Evolutionary conservation across 2,888 invertebrate genomes (phyloP).

Genomic region (Drosophila falleni): DNA sequence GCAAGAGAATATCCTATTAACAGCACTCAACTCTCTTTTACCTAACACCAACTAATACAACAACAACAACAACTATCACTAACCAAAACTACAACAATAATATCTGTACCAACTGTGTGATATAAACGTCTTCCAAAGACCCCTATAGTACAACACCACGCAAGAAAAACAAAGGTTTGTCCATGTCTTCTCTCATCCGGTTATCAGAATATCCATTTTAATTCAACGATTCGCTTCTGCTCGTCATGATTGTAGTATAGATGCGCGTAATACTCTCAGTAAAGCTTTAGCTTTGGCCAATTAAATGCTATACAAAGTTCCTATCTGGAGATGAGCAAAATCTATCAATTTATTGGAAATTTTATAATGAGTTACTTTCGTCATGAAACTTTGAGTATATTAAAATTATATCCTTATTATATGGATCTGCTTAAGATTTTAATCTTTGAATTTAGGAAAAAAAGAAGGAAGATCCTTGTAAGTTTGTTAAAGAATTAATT

Average conservation of each 20-base stretch:
- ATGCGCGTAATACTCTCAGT: not conserved
- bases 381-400: not conserved
- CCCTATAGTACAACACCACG: slow-evolving; percentile 84
- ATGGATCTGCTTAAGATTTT: not conserved
- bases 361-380: not conserved
- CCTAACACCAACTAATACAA: slow-evolving; percentile 49
- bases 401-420: not conserved
- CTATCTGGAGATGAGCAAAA: slow-evolving; percentile 32
- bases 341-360: not conserved
- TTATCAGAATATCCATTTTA: slow-evolving; percentile 42
- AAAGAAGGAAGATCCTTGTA: not conserved
- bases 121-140: slow-evolving; percentile 78
- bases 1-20: slow-evolving; percentile 69
- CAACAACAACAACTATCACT: slow-evolving; percentile 40
- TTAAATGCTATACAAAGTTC: not conserved
- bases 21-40: slow-evolving; percentile 75
- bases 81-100: slow-evolving; percentile 26
- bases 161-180: slow-evolving; percentile 83
- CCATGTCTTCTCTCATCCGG: slow-evolving; percentile 47
- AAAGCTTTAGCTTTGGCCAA: slow-evolving; percentile 6
- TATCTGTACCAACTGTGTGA: slow-evolving; percentile 50
- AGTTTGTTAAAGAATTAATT: not conserved
- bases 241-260: slow-evolving; percentile 16
- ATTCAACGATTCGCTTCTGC: slow-evolving; percentile 22
- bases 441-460: not conserved